phyloP scores from a whole-genome alignment of 2,888 invertebrate genomes.

The Pyrgus malvae region DNA sequence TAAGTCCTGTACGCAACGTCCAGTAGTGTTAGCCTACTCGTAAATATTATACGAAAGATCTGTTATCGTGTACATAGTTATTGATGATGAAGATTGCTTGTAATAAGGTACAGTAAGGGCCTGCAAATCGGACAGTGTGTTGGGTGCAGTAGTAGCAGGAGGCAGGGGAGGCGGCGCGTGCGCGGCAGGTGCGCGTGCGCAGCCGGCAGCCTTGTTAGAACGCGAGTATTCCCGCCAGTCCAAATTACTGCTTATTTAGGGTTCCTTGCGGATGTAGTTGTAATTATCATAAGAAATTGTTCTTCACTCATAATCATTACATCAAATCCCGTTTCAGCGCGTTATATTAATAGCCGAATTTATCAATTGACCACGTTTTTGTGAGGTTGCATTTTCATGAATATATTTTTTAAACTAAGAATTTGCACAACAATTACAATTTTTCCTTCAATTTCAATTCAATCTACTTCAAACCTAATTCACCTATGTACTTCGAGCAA shows the following conservation, averaged over 20 bases:
- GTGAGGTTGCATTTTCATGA: too few species aligned
- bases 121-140: background rate
- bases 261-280: constrained; percentile 39
- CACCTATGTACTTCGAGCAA: too few species aligned
- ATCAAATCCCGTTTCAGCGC: too few species aligned
- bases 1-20: background rate
- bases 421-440: too few species aligned
- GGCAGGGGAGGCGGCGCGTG: constrained; percentile 46
- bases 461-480: too few species aligned
- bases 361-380: too few species aligned
- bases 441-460: too few species aligned
- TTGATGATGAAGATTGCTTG: background rate
- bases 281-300: too few species aligned
- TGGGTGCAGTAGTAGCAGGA: constrained; percentile 21
- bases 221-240: constrained; percentile 58
- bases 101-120: background rate
- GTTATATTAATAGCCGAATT: too few species aligned
- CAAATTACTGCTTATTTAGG: constrained; percentile 60
- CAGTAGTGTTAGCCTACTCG: background rate
- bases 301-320: too few species aligned
- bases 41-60: too few species aligned
- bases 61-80: background rate
- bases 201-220: constrained; percentile 63
- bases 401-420: too few species aligned
- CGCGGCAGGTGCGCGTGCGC: constrained; percentile 68